A percentile compares a stretch with the other conserved stretches of the same genome.
Evolutionary conservation across 2,888 invertebrate species (phyloP).

Genomic region (Eledona agricola): DNA sequence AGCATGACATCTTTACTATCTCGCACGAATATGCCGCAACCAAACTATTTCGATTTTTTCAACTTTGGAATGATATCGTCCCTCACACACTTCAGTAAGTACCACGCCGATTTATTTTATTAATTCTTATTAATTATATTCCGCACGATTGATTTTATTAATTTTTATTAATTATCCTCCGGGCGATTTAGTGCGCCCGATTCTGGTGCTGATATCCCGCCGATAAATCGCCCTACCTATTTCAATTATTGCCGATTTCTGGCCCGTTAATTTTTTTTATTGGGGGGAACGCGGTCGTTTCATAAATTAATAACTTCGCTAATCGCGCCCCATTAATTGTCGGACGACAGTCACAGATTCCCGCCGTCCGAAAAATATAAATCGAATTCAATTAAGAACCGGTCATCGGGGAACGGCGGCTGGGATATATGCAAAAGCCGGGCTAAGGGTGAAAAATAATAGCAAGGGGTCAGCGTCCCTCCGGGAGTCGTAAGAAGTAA

Average conservation of each 20-base stretch:
- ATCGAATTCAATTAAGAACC: too few species aligned
- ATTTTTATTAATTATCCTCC: not conserved
- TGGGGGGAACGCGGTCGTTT: constrained; percentile 37
- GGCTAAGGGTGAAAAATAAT: constrained; percentile 61
- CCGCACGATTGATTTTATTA: not conserved
- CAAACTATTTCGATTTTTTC: constrained; percentile 52
- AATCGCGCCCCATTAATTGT: constrained; percentile 46
- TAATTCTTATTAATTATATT: constrained; percentile 17
- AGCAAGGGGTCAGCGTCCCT: constrained; percentile 60
- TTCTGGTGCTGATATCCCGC: constrained; percentile 34
- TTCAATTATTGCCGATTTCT: constrained; percentile 48
- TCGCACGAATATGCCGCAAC: constrained; percentile 50
- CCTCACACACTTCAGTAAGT: constrained; percentile 48
- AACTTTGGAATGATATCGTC: constrained; percentile 46
- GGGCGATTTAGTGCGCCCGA: constrained; percentile 23
- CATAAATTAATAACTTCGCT: constrained; percentile 47
- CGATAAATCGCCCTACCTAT: constrained; percentile 37
- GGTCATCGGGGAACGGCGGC: too few species aligned
- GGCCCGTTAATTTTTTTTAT: constrained; percentile 52
- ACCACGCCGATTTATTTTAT: constrained; percentile 18
- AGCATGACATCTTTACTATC: constrained; percentile 59
- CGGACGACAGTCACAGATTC: constrained; percentile 35
- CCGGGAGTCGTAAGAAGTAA: constrained; percentile 60
- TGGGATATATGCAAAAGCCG: constrained; percentile 64
- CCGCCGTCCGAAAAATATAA: too few species aligned